Percentiles rank a stretch among this genome's conserved stretches.
Evolutionary conservation across 1,140 invertebrate genomes (phyloP).

Genomic region (Drosophila sucinea): DNA sequence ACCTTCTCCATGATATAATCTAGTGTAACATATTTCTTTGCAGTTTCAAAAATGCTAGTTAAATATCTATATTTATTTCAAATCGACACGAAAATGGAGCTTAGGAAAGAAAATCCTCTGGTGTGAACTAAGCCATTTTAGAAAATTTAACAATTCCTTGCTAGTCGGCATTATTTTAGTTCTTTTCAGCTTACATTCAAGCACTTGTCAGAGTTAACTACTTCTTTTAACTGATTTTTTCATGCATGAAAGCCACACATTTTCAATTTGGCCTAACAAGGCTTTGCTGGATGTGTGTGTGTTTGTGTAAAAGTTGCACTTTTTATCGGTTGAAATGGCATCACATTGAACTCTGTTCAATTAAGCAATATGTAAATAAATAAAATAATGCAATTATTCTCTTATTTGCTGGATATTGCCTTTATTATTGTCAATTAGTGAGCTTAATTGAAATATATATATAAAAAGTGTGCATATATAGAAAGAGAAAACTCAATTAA

Average conservation of each 20-base stretch:
- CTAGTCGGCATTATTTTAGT: too few relatives aligned
- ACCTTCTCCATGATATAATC: neutral
- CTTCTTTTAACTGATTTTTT: neutral
- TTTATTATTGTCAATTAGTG: slow-evolving; percentile 18
- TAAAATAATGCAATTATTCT: slow-evolving; percentile 6
- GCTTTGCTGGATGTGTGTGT: neutral
- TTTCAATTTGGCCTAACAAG: neutral
- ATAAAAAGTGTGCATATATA: slow-evolving; percentile 2
- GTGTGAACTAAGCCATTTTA: too few relatives aligned
- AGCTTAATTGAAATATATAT: slow-evolving; percentile 24
- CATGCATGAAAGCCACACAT: neutral
- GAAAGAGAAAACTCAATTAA: slow-evolving; percentile 6
- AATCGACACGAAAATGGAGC: too few relatives aligned
- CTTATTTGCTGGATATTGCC: slow-evolving; percentile 9
- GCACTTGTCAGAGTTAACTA: too few relatives aligned
- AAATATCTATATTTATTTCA: too few relatives aligned
- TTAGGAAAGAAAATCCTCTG: too few relatives aligned
- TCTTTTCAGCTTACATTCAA: too few relatives aligned
- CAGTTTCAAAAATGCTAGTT: too few relatives aligned
- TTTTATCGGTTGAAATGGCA: slow-evolving; percentile 16
- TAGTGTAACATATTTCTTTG: neutral
- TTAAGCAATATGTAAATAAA: slow-evolving; percentile 1
- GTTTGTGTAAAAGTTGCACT: neutral
- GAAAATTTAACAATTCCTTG: too few relatives aligned
- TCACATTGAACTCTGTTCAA: neutral